phyloP scores from a whole-genome alignment of 2,888 invertebrate genomes.

The Sarcophaga caerulescens region DNA sequence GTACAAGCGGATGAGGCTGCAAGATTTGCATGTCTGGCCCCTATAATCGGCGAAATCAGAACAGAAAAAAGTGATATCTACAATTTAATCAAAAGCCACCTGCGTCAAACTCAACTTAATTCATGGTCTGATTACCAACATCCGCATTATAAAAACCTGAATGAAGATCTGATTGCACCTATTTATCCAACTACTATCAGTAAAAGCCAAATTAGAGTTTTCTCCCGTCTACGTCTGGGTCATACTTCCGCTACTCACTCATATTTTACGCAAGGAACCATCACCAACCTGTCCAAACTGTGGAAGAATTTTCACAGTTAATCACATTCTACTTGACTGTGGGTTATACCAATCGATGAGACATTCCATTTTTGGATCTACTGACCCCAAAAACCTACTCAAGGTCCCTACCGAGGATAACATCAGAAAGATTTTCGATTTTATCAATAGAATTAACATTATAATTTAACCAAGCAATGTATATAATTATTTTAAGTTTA shows the following conservation, averaged over 20 bases:
- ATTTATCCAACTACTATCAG: conserved; percentile 4
- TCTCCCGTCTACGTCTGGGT: conserved; percentile 18
- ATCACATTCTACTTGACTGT: conserved; percentile 14
- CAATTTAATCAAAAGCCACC: conserved; percentile 8
- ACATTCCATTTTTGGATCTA: background rate
- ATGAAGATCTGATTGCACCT: background rate
- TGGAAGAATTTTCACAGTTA: background rate
- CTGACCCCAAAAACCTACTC: background rate
- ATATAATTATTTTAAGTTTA: background rate
- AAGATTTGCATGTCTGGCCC: no score
- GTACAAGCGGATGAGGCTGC: no score
- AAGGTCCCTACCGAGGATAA: no score
- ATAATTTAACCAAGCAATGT: no score
- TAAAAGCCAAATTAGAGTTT: conserved; percentile 11
- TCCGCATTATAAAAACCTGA: background rate
- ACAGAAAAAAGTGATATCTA: conserved; percentile 13
- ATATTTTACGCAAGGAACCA: background rate
- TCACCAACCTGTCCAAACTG: conserved; percentile 4
- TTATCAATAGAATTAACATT: background rate
- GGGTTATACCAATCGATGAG: background rate
- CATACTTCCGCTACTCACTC: background rate
- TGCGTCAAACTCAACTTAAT: background rate
- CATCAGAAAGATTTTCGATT: background rate
- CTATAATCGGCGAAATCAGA: background rate
- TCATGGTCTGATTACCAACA: no score